A percentile compares a stretch with the other conserved stretches of the same genome.
Conservation (phyloP, 1,140 invertebrate genomes). For the Thaumatotibia leucotreta region DNA sequence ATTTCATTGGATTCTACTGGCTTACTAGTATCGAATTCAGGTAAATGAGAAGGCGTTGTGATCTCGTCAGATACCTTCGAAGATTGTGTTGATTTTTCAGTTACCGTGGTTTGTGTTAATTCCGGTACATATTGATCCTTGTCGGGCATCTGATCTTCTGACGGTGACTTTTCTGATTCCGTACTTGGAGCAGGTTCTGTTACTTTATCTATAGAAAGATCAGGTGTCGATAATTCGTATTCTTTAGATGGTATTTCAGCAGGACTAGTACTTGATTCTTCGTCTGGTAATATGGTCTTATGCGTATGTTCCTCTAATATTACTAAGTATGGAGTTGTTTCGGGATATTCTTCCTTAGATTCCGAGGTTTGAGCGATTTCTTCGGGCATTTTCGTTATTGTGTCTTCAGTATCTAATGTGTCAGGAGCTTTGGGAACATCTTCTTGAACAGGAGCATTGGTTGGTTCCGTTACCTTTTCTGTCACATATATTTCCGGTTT, state of each 20-base stretch:
- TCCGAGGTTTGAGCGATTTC: slow-evolving; percentile 35
- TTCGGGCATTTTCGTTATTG: slow-evolving; percentile 35
- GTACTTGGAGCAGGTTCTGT: background rate
- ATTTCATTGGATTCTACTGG: slow-evolving; percentile 3
- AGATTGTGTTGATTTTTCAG: background rate
- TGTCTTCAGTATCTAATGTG: background rate
- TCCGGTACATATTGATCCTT: background rate
- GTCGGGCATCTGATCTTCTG: background rate
- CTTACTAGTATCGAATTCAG: background rate
- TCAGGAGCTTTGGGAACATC: slow-evolving; percentile 20
- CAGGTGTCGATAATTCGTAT: slow-evolving; percentile 8
- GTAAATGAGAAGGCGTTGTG: background rate
- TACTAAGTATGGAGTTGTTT: slow-evolving; percentile 51
- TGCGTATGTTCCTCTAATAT: slow-evolving; percentile 64
- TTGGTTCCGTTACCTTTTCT: slow-evolving; percentile 16
- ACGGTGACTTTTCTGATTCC: background rate
- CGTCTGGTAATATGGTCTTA: slow-evolving; percentile 23
- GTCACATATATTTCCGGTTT: slow-evolving; percentile 18
- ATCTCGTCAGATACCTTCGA: background rate
- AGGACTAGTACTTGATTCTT: slow-evolving; percentile 29
- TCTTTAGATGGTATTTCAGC: slow-evolving; percentile 15
- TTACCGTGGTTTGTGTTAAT: background rate
- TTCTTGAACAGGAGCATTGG: slow-evolving; percentile 13
- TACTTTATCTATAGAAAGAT: background rate
- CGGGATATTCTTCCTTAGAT: slow-evolving; percentile 21